Conservation (phyloP, 2,888 invertebrate species). For the Zaprionus obscuricornis region DNA sequence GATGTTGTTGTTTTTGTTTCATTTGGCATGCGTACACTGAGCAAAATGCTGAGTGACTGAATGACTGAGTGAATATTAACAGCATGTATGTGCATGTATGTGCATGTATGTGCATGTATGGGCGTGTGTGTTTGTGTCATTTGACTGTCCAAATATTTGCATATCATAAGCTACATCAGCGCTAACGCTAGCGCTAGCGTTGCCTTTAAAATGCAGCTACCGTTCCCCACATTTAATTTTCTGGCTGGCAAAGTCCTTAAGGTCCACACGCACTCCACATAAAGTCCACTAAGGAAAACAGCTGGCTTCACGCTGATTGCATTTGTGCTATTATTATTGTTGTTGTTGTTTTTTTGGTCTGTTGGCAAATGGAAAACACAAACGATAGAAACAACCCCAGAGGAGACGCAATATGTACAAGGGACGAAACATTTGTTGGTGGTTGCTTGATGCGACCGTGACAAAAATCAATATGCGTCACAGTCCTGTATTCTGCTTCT, state of each 20-base stretch:
- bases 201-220: background rate
- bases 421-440: constrained; percentile 19
- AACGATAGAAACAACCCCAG: constrained; percentile 66
- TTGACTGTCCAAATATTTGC: constrained; percentile 63
- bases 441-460: constrained; percentile 55
- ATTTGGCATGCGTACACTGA: constrained; percentile 41
- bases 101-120: background rate
- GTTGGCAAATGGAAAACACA: constrained; percentile 50
- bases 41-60: constrained; percentile 21
- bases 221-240: no score
- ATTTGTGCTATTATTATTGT: constrained; percentile 49
- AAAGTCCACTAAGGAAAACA: no score
- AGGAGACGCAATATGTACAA: constrained; percentile 11
- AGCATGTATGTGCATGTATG: background rate
- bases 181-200: constrained; percentile 9
- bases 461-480: constrained; percentile 62
- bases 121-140: constrained; percentile 22
- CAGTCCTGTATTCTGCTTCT: constrained; percentile 10
- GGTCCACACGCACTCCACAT: constrained; percentile 16
- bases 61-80: no score
- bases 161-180: constrained; percentile 56
- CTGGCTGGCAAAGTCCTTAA: constrained; percentile 8
- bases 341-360: constrained; percentile 9
- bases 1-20: constrained; percentile 29
- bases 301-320: constrained; percentile 68